phyloP scores from a whole-genome alignment of 1,140 invertebrate species.

The Eulimnadia texana region DNA sequence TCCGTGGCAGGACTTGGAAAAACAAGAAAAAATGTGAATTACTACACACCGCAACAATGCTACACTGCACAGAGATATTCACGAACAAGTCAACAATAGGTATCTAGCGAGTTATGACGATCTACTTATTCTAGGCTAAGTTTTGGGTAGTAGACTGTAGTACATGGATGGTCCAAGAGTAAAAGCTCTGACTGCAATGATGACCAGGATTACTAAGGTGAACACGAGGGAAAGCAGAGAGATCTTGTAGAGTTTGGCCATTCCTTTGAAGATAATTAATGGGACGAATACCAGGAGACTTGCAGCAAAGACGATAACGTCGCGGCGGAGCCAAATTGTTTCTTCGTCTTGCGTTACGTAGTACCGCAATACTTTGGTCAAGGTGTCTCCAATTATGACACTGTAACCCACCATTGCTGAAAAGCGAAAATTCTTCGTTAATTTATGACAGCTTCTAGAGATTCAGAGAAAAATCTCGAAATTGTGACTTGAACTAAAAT shows the following conservation, averaged over 20 bases:
- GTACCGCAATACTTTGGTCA: constrained; percentile 64
- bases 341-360: constrained; percentile 37
- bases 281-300: constrained; percentile 64
- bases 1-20: constrained; percentile 41
- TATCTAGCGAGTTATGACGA: background rate
- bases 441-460: constrained; percentile 26
- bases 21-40: too few species aligned
- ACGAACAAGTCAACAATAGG: background rate
- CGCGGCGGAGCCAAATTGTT: constrained; percentile 47
- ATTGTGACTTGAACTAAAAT: background rate
- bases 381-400: constrained; percentile 74
- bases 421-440: too few species aligned
- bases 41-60: too few species aligned
- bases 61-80: too few species aligned
- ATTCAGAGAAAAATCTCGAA: background rate
- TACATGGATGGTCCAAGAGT: constrained; percentile 26
- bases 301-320: constrained; percentile 66
- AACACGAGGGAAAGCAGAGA: constrained; percentile 63
- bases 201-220: constrained; percentile 54
- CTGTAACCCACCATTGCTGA: constrained; percentile 86
- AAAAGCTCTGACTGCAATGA: constrained; percentile 48
- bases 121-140: too few species aligned
- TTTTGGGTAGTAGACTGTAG: too few species aligned
- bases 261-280: constrained; percentile 64
- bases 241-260: constrained; percentile 60